Conservation (phyloP, 2,888 invertebrate genomes). For the Ophion ellenae region DNA sequence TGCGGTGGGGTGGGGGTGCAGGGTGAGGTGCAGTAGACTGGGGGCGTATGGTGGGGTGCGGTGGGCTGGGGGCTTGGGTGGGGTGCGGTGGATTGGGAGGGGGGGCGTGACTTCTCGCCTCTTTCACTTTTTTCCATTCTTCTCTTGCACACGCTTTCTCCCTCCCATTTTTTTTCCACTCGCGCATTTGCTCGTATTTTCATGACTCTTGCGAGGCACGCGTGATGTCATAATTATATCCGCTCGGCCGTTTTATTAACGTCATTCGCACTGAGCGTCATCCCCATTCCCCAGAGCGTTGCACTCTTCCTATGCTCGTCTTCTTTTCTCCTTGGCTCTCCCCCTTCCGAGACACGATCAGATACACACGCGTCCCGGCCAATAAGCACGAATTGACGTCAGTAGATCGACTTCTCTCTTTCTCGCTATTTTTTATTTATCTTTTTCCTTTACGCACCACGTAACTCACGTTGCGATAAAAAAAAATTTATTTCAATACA, state of each 20-base stretch:
- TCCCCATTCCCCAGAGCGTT: constrained; percentile 24
- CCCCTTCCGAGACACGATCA: neutral
- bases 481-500: neutral
- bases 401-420: constrained; percentile 6
- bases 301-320: constrained; percentile 5
- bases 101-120: constrained; percentile 34
- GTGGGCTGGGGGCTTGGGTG: too few species aligned
- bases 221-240: constrained; percentile 66
- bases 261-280: constrained; percentile 41
- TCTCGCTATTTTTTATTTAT: neutral
- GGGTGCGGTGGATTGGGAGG: neutral
- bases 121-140: constrained; percentile 22
- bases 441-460: neutral
- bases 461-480: constrained; percentile 7
- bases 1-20: too few species aligned
- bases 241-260: constrained; percentile 49
- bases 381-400: constrained; percentile 50
- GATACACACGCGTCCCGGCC: neutral
- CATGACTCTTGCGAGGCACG: constrained; percentile 13
- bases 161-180: constrained; percentile 28
- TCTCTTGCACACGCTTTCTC: constrained; percentile 1
- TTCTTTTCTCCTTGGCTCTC: neutral
- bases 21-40: too few species aligned
- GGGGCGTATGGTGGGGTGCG: too few species aligned
- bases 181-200: constrained; percentile 38